Evolutionary conservation across 2,888 invertebrate genomes (phyloP).

Genomic region (Drosophila histrio): DNA sequence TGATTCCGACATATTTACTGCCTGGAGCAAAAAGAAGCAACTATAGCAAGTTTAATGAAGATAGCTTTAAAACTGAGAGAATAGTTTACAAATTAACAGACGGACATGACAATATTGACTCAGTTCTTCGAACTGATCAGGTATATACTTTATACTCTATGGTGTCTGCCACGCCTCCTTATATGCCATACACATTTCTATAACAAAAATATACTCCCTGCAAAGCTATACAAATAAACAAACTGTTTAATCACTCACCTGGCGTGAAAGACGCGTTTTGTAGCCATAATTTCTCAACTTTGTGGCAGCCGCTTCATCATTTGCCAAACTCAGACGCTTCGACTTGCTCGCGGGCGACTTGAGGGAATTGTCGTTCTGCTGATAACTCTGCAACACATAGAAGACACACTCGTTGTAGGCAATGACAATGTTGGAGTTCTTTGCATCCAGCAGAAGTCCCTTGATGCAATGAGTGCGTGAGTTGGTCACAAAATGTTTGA

Average conservation of each 20-base stretch:
- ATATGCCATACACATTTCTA: no score
- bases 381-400: slow-evolving; percentile 83
- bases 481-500: slow-evolving; percentile 85
- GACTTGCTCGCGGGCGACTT: slow-evolving; percentile 84
- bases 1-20: no score
- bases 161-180: no score
- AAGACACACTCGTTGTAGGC: slow-evolving; percentile 88
- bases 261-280: slow-evolving; percentile 34
- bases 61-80: no score
- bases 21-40: no score
- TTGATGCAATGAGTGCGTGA: slow-evolving; percentile 82
- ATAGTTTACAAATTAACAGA: no score
- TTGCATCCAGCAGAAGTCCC: slow-evolving; percentile 87
- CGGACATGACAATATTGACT: no score
- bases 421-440: slow-evolving; percentile 87
- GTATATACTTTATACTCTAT: no score
- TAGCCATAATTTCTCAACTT: slow-evolving; percentile 16
- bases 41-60: no score
- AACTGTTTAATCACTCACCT: slow-evolving; percentile 55
- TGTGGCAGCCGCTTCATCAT: background rate
- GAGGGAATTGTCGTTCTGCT: background rate
- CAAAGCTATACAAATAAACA: background rate
- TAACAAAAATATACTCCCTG: background rate
- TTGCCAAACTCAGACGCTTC: slow-evolving; percentile 70
- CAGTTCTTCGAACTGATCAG: no score